phyloP scores from a whole-genome alignment of 2,888 invertebrate species.

The Resseliella maxima region DNA sequence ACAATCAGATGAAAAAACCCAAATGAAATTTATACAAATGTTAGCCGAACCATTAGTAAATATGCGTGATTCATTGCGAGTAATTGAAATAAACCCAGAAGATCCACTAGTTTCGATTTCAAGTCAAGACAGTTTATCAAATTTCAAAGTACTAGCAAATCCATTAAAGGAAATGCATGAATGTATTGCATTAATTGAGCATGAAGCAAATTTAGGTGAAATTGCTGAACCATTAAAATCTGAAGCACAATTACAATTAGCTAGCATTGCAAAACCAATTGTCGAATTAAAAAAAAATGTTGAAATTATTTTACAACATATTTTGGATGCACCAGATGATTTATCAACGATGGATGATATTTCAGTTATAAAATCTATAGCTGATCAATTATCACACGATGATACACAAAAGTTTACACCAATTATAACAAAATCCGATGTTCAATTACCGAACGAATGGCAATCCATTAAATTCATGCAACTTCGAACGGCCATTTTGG shows the following conservation, averaged over 20 bases:
- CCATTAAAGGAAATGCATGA: constrained; percentile 32
- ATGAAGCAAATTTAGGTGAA: constrained; percentile 61
- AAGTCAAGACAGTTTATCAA: constrained; percentile 60
- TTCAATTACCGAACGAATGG: constrained; percentile 13
- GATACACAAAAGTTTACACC: background rate
- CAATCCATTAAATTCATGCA: background rate
- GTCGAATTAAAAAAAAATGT: constrained; percentile 67
- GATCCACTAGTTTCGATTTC: constrained; percentile 54
- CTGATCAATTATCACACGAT: constrained; percentile 67
- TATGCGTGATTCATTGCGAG: constrained; percentile 49
- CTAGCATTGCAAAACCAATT: constrained; percentile 59
- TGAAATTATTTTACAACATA: constrained; percentile 67
- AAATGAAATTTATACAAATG: constrained; percentile 39
- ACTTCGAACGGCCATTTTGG: background rate
- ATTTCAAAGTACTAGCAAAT: constrained; percentile 60
- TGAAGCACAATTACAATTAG: background rate
- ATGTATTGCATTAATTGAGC: constrained; percentile 51
- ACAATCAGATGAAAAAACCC: background rate
- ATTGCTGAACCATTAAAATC: background rate
- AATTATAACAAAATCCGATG: background rate
- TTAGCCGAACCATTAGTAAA: constrained; percentile 54
- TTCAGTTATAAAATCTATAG: constrained; percentile 70
- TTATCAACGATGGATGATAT: constrained; percentile 70
- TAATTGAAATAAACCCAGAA: background rate
- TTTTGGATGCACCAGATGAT: constrained; percentile 68